A percentile compares a stretch with the other conserved stretches of the same genome.
Conservation (phyloP, 2,797 vertebrate species). For the Lepilemur septentrionalis region DNA sequence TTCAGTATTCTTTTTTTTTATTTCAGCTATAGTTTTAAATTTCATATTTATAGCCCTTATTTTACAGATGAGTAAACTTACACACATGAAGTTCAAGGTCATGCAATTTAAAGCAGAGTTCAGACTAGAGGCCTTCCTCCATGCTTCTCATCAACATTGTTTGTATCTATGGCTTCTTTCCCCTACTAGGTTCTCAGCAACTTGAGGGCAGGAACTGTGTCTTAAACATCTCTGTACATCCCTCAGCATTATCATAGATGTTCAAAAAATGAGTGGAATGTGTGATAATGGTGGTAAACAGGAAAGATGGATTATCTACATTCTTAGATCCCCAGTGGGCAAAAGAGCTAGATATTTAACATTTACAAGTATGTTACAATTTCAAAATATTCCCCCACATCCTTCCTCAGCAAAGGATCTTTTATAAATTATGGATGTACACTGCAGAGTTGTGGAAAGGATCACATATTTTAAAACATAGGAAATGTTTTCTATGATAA, state of each 20-base stretch:
- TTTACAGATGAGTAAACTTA: constrained; percentile 14
- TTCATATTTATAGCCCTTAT: background rate
- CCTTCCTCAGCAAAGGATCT: constrained; percentile 8
- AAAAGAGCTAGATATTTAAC: constrained; percentile 4
- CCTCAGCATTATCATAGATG: background rate
- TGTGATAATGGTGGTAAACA: background rate
- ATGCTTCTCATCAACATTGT: background rate
- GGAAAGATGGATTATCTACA: background rate
- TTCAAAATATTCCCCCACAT: background rate
- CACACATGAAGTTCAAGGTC: background rate
- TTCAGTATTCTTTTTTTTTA: too few relatives aligned
- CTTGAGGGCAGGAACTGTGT: background rate
- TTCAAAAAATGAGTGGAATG: background rate
- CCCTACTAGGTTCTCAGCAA: background rate
- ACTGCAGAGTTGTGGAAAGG: background rate
- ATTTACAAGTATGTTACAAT: background rate
- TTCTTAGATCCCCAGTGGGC: background rate
- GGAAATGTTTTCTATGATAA: constrained; percentile 17
- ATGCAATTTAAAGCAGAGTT: background rate
- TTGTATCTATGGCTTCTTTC: background rate
- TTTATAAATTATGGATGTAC: constrained; percentile 29
- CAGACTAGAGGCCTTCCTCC: background rate
- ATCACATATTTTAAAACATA: constrained; percentile 5
- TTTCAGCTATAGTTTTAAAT: background rate
- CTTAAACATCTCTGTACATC: background rate